These are phyloP conservation scores for Lindbergichthys nudifrons DNA, from an alignment of 2,797 vertebrate genomes.

Conservation along the genomic window DNA sequence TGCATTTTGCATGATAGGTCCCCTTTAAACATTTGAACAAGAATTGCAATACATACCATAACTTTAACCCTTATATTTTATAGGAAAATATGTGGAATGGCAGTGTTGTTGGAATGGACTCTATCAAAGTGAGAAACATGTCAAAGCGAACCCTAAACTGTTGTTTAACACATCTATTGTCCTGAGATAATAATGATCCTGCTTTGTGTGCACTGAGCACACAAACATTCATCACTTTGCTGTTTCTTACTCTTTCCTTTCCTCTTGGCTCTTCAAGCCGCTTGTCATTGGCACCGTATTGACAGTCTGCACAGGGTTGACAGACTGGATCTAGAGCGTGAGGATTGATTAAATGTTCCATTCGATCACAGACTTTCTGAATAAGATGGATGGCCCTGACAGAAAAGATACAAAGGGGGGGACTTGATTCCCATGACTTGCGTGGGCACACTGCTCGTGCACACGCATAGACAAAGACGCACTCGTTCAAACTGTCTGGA, in stretches of 20 bases:
- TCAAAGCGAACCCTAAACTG: slow-evolving; percentile 15
- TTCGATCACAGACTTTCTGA: slow-evolving; percentile 69
- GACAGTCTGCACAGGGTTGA: slow-evolving; percentile 60
- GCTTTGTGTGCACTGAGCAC: slow-evolving; percentile 5
- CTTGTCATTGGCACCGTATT: slow-evolving; percentile 63
- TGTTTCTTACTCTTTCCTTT: slow-evolving; percentile 32
- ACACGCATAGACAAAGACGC: background rate
- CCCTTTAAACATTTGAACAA: too few species aligned
- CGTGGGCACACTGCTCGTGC: background rate
- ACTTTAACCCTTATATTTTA: too few species aligned
- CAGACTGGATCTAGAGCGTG: slow-evolving; percentile 58
- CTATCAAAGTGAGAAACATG: slow-evolving; percentile 3
- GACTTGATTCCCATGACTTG: slow-evolving; percentile 56
- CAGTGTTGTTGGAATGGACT: background rate
- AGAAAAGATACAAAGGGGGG: slow-evolving; percentile 54
- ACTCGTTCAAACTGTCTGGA: slow-evolving; percentile 11
- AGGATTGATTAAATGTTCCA: slow-evolving; percentile 74
- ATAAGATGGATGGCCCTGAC: slow-evolving; percentile 75
- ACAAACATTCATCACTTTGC: slow-evolving; percentile 48
- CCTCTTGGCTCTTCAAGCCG: slow-evolving; percentile 30
- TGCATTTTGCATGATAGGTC: too few species aligned
- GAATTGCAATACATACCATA: too few species aligned
- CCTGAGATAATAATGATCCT: slow-evolving; percentile 26
- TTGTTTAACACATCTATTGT: background rate
- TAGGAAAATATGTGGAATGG: slow-evolving; percentile 1